phyloP scores from a whole-genome alignment of 2,797 vertebrate species.

The Microcaecilia unicolor region DNA sequence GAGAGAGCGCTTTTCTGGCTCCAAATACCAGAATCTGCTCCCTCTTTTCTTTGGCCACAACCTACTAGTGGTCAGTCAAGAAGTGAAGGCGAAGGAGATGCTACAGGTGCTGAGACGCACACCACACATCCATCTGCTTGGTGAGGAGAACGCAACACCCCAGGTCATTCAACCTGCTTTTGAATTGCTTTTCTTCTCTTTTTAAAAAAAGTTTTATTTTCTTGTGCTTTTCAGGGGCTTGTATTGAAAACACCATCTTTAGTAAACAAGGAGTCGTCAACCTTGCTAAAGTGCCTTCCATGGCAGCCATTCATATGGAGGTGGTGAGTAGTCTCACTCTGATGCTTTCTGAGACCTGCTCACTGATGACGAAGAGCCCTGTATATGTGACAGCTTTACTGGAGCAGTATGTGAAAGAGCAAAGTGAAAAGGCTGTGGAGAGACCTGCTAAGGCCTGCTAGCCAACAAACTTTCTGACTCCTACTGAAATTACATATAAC shows the following conservation, averaged over 20 bases:
- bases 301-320: slow-evolving; percentile 57
- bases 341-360: slow-evolving; percentile 54
- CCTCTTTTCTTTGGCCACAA: slow-evolving; percentile 77
- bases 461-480: too few relatives aligned
- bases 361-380: slow-evolving; percentile 64
- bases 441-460: too few relatives aligned
- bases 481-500: too few relatives aligned
- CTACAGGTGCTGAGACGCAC: slow-evolving; percentile 51
- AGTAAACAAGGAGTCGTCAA: slow-evolving; percentile 66
- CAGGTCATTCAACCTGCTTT: too few relatives aligned
- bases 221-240: slow-evolving; percentile 59
- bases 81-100: slow-evolving; percentile 77
- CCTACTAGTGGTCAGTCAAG: slow-evolving; percentile 69
- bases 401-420: slow-evolving; percentile 65
- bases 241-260: slow-evolving; percentile 73
- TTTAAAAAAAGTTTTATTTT: not conserved
- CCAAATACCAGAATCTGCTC: slow-evolving; percentile 60
- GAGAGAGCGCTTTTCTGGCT: slow-evolving; percentile 55
- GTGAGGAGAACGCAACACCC: slow-evolving; percentile 54
- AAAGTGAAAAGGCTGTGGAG: slow-evolving; percentile 5
- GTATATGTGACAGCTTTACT: slow-evolving; percentile 61
- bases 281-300: slow-evolving; percentile 70
- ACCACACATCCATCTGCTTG: slow-evolving; percentile 73
- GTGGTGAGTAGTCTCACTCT: slow-evolving; percentile 62
- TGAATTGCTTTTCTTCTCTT: rapidly evolving